Evolutionary conservation across 2,113 vertebrate genomes (phyloP), one percentile per base, ranked within the genome.

Genomic region (Myotis yumanensis): DNA sequence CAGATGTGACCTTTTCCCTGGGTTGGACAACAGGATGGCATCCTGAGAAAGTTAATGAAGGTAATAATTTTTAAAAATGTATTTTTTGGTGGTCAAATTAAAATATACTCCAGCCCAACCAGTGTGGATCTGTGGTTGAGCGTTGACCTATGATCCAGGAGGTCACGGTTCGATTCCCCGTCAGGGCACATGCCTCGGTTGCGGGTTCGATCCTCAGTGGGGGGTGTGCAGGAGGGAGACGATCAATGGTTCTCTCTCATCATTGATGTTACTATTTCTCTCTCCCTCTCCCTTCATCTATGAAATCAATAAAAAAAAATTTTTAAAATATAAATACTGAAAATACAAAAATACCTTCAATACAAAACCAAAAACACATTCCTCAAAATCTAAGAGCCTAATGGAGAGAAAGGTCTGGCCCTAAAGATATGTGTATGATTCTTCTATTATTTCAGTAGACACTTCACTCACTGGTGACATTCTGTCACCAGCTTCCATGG

Each of bases 11-110:
- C 4, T 97, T 99, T 2, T 99, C 99, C 1, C 97, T 99, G 86
- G 99, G 99, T 12, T 99, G 99, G 99, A 99, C 99, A 11, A 99
- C 99, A 89, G 98, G 97, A 25, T 99, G 99, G 99, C 97, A 97
- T 28, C 97, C 97, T 46, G 97, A 97, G 79, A 97, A 81, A 87
- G 93, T 98, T 28, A 99, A 98, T 91, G 97, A 98, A 98, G 99
- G 99, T 99, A 89, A 94, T 79, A 40, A 85, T n/a, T n/a, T 62
- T 28, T 62, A 28, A 12, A 25, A 28, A 62, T 62, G 23, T 62
- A 28, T 62, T 62, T 28, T 23, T 62, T 62, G 10, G 4, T 62
- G 23, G 23, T 12, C 59, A 28, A 62, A 28, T 62, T 62, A 28
- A 62, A 62, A 62, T 62, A 28, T 62, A 28, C 59, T 25, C 23